Conservation (phyloP, 2,797 vertebrate genomes). For the Gymnoscopelus braueri region DNA sequence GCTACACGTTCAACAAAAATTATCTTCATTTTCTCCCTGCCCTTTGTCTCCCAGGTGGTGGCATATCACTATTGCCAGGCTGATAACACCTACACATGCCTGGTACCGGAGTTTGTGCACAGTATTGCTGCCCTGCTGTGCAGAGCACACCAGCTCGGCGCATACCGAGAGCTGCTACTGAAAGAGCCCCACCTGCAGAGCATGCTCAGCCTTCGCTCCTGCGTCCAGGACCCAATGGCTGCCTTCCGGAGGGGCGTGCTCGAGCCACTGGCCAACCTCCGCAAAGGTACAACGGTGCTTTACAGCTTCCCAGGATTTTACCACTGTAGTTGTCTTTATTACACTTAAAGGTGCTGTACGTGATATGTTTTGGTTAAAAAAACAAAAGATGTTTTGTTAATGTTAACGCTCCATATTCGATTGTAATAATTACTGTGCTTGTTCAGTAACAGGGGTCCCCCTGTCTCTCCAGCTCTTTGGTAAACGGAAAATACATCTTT, state of each 20-base stretch:
- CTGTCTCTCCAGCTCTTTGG: too few relatives aligned
- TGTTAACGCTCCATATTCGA: too few relatives aligned
- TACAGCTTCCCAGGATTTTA: background rate
- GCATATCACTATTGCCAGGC: slow-evolving; percentile 99
- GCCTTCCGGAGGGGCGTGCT: slow-evolving; percentile 92
- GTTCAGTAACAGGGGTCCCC: too few relatives aligned
- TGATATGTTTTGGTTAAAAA: too few relatives aligned
- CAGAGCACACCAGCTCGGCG: slow-evolving; percentile 86
- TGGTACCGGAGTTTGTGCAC: slow-evolving; percentile 97
- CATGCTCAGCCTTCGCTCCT: slow-evolving; percentile 95
- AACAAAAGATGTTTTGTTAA: too few relatives aligned
- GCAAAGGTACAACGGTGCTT: slow-evolving; percentile 83
- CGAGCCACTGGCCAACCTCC: slow-evolving; percentile 88
- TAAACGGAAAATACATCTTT: too few relatives aligned
- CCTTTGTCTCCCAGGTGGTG: slow-evolving; percentile 85
- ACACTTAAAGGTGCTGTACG: too few relatives aligned
- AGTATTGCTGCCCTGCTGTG: slow-evolving; percentile 94
- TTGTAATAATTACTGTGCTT: too few relatives aligned
- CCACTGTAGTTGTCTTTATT: background rate
- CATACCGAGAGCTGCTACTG: slow-evolving; percentile 93
- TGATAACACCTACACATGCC: slow-evolving; percentile 97
- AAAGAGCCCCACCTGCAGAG: slow-evolving; percentile 92
- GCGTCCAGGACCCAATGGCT: slow-evolving; percentile 93
- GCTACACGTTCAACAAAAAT: slow-evolving; percentile 5
- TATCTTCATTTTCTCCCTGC: background rate